Evolutionary conservation across 2,113 vertebrate species (phyloP).

Genomic region (Formicarius rufipectus): DNA sequence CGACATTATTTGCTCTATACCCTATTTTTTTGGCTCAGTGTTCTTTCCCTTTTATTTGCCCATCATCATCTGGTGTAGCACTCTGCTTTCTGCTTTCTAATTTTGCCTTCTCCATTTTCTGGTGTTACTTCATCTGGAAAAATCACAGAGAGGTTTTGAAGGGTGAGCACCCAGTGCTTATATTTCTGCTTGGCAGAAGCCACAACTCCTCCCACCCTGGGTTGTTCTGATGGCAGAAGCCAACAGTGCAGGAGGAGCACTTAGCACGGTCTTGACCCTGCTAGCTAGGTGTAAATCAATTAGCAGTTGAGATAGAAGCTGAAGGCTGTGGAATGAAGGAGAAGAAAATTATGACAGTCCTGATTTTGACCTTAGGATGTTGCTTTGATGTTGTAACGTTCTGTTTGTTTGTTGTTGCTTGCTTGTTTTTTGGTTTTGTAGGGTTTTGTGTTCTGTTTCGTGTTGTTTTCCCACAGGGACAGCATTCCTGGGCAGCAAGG

Average conservation of each 20-base stretch:
- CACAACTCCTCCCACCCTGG: not conserved
- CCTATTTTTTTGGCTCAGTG: rapidly evolving
- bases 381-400: not conserved
- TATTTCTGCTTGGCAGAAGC: not conserved
- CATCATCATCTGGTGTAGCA: not conserved
- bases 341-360: not conserved
- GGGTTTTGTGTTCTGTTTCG: too few species aligned
- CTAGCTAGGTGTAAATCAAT: not conserved
- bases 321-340: not conserved
- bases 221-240: not conserved
- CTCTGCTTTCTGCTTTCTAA: not conserved
- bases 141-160: not conserved
- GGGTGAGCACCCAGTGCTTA: not conserved
- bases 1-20: not conserved
- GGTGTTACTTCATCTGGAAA: not conserved
- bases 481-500: not conserved
- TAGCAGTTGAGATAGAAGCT: not conserved
- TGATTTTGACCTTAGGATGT: not conserved
- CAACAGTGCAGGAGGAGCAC: not conserved
- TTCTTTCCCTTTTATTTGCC: not conserved
- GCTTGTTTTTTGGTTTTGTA: too few species aligned
- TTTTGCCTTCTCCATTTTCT: not conserved
- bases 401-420: not conserved
- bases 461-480: too few species aligned
- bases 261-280: slow-evolving; percentile 8